Evolutionary conservation across 2,797 vertebrate genomes (phyloP).

Genomic region (Buceros bicornis): DNA sequence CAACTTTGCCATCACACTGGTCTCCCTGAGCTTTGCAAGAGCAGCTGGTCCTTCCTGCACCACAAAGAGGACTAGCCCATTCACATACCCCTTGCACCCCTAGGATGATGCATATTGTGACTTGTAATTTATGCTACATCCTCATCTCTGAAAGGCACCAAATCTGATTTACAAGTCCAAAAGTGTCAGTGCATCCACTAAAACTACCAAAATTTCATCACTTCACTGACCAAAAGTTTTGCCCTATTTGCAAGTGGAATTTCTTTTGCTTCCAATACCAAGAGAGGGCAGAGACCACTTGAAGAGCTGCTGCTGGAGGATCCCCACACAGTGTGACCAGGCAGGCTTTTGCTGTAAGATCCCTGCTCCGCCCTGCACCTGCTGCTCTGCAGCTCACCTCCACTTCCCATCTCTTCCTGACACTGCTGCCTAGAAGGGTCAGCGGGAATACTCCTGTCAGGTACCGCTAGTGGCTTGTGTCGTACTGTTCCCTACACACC

Average conservation of each 20-base stretch:
- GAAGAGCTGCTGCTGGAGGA: background rate
- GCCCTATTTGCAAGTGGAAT: background rate
- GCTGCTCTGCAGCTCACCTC: background rate
- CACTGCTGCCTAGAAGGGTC: background rate
- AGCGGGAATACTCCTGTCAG: background rate
- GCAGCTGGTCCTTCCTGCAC: background rate
- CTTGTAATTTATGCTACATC: background rate
- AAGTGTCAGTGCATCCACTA: background rate
- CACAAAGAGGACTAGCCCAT: background rate
- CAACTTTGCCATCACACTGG: background rate
- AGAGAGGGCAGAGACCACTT: background rate
- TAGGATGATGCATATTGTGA: background rate
- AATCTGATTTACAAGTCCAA: background rate
- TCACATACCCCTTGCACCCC: no score
- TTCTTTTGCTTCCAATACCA: background rate
- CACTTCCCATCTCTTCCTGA: background rate
- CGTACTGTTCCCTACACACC: accelerated
- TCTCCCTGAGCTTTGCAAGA: background rate
- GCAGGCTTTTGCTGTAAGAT: background rate
- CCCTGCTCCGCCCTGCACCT: accelerated
- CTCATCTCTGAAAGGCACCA: background rate
- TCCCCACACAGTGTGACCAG: background rate
- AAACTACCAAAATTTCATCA: background rate
- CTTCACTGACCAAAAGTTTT: background rate
- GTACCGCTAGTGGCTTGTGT: background rate